phyloP scores from a whole-genome alignment of 2,113 vertebrate species.

The Tyto alba region DNA sequence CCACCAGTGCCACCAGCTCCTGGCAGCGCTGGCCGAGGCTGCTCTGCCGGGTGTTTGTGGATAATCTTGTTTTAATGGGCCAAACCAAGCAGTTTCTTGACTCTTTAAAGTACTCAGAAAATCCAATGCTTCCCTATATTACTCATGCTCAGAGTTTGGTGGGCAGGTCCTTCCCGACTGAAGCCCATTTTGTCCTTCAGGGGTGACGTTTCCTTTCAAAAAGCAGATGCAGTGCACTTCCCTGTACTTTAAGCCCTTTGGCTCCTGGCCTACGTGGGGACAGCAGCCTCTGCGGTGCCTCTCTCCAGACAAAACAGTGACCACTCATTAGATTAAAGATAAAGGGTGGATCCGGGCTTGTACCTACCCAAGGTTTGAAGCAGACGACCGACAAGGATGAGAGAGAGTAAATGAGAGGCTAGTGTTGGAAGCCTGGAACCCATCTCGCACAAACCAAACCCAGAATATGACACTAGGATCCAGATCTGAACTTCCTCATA shows the following conservation, averaged over 20 bases:
- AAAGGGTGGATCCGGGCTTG: not conserved
- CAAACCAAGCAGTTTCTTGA: not conserved
- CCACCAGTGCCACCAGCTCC: slow-evolving; percentile 10
- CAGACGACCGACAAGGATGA: not conserved
- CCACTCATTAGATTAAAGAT: not conserved
- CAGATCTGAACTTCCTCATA: not conserved
- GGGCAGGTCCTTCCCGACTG: rapidly evolving
- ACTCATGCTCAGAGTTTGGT: rapidly evolving
- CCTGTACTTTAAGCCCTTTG: not conserved
- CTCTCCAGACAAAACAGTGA: not conserved
- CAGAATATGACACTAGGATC: not conserved
- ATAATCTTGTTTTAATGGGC: not conserved
- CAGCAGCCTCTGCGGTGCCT: not conserved
- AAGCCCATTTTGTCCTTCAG: not conserved
- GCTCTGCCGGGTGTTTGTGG: slow-evolving; percentile 2
- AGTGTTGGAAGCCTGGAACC: not conserved
- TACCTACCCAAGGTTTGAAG: not conserved
- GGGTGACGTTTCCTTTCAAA: not conserved
- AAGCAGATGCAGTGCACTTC: not conserved
- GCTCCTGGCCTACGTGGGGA: not conserved
- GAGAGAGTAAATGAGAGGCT: not conserved
- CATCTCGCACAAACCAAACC: not conserved
- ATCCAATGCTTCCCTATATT: not conserved
- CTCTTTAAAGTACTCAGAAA: slow-evolving; percentile 22
- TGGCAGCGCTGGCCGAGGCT: not conserved